A percentile compares a stretch with the other conserved stretches of the same genome.
These are phyloP conservation scores for Antennarius maculatus DNA, from an alignment of 2,797 vertebrate genomes.

Conservation along the genomic window DNA sequence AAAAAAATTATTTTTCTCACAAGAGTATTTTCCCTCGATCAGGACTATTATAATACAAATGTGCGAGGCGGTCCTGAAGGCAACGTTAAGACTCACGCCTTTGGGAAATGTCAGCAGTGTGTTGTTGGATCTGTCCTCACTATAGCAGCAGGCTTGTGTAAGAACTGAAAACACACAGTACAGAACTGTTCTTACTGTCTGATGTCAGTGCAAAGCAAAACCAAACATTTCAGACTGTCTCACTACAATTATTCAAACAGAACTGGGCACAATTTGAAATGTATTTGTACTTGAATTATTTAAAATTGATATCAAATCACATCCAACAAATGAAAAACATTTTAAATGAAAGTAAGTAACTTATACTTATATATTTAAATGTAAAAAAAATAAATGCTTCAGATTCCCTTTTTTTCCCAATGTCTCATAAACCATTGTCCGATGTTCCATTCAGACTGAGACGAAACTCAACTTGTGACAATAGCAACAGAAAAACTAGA, in stretches of 20 bases:
- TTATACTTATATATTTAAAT: too few species aligned
- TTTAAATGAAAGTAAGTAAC: neutral
- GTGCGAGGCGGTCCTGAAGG: slow-evolving; percentile 51
- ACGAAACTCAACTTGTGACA: too few species aligned
- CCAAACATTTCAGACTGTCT: too few species aligned
- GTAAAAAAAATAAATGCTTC: too few species aligned
- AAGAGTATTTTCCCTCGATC: neutral
- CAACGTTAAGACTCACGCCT: slow-evolving; percentile 39
- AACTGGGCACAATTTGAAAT: neutral
- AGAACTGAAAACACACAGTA: slow-evolving; percentile 34
- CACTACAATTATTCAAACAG: too few species aligned
- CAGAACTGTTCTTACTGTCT: neutral
- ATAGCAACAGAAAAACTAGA: too few species aligned
- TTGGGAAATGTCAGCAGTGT: slow-evolving; percentile 52
- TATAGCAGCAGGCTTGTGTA: slow-evolving; percentile 47
- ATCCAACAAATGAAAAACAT: neutral
- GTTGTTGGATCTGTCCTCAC: slow-evolving; percentile 41
- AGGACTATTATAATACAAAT: neutral
- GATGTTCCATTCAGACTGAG: too few species aligned
- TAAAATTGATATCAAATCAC: neutral
- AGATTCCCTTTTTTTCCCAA: too few species aligned
- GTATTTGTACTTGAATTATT: neutral
- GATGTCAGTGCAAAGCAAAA: neutral
- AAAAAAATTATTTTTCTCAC: neutral
- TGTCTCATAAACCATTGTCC: too few species aligned